Base-by-base conservation (phyloP, 2,113 vertebrate species). In the Microtus oregoni region DNA sequence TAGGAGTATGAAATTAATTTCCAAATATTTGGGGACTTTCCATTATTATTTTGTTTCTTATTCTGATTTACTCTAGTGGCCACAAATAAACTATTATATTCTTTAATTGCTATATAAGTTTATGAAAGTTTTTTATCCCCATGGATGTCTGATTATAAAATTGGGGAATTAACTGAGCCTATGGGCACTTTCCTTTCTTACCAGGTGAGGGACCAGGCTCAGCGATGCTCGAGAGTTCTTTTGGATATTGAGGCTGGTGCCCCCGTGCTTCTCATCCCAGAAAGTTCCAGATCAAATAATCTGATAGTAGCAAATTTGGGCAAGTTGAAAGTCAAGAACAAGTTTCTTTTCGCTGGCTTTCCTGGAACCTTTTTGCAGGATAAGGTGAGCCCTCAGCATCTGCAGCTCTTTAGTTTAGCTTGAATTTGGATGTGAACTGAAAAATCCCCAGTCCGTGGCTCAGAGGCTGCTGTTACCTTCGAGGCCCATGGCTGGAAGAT, bases 251-350 rank as follows among this genome's bases (percentile, higher is more conserved):
- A 99, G 96, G 99, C 99, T 0, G 99, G 99, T 0, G 99, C 99
- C 77, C 99, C 99, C 14, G 99, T 99, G 44, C 99, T 99, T 35
- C 98, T 99, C 1, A 99, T 99, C 95, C 99, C 99, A 3, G 99
- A 99, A 97, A 99, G 99, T 97, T 99, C 99, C 0, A 98, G 97
- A 91, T 99, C 99, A 0, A 98, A 99, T 4, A 98, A 99, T 89
- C 98, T 99, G 6, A 99, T 99, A 90, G 99, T 99, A 76, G 99
- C 99, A 91, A 99, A 99, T 96, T 98, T 99, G 24, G 99, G 99
- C 26, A 99, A 99, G 92, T 98, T 99, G 95, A 99, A 98, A 97
- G 99, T 99, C 72, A 99, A 99, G 97, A 99, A 99, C 98, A 96
- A 96, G 75, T 99, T 99, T 96, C 98, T 99, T 41, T 98, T 99